These are phyloP conservation scores for Atlantisia rogersi DNA, from an alignment of 2,113 vertebrate species.

Conservation along the genomic window DNA sequence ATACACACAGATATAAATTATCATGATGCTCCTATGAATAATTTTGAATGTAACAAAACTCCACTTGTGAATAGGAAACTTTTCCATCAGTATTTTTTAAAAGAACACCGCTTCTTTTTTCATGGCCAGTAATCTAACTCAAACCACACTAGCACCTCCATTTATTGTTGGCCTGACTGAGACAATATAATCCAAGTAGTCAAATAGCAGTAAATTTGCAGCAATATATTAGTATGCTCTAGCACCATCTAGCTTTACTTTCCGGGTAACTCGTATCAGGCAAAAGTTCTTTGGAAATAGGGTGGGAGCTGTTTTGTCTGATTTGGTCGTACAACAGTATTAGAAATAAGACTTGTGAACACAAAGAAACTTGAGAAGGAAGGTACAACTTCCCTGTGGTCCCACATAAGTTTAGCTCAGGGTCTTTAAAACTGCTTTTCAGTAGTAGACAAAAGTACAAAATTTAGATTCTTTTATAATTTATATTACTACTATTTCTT, in stretches of 20 bases:
- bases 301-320: neutral
- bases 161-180: neutral
- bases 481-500: neutral
- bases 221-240: constrained; percentile 50
- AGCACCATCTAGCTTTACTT: constrained; percentile 77
- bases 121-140: neutral
- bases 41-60: neutral
- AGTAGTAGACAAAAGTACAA: neutral
- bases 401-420: neutral
- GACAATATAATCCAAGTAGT: neutral
- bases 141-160: neutral
- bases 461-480: neutral
- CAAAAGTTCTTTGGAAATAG: neutral
- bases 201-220: neutral
- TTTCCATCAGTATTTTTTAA: neutral
- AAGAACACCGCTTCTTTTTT: neutral
- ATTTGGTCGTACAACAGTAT: neutral
- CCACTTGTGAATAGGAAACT: neutral
- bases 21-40: neutral
- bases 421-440: neutral
- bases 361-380: neutral
- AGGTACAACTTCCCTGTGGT: neutral
- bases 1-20: neutral
- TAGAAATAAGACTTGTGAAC: neutral
- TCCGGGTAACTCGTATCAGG: neutral